phyloP scores from a whole-genome alignment of 2,888 invertebrate species.

The Nephrocerus scutellatus region DNA sequence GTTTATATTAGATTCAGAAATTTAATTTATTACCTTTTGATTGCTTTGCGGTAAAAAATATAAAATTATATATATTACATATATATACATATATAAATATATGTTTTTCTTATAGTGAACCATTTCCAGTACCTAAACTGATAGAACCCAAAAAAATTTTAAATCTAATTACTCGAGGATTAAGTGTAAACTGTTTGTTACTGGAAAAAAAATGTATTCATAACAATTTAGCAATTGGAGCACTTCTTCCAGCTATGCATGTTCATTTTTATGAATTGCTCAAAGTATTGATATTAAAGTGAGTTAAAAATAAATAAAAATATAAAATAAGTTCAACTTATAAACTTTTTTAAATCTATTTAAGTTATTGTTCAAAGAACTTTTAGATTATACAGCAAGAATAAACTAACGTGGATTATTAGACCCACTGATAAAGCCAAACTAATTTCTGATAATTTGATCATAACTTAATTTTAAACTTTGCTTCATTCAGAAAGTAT shows the following conservation, averaged over 20 bases:
- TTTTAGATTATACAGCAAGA: too few relatives aligned
- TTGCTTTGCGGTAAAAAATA: slow-evolving; percentile 26
- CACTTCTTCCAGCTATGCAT: slow-evolving; percentile 33
- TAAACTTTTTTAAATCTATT: too few relatives aligned
- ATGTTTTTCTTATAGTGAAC: slow-evolving; percentile 26
- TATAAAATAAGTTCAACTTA: too few relatives aligned
- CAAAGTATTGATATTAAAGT: slow-evolving; percentile 30
- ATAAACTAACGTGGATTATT: too few relatives aligned
- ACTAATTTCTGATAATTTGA: too few relatives aligned
- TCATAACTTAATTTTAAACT: not conserved
- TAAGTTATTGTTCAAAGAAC: too few relatives aligned
- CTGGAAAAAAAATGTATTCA: slow-evolving; percentile 30
- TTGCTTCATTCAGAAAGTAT: not conserved
- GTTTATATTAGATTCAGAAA: slow-evolving; percentile 29
- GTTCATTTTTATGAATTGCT: slow-evolving; percentile 28
- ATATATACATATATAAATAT: not conserved
- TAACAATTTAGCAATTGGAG: slow-evolving; percentile 33
- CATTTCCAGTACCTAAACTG: slow-evolving; percentile 35
- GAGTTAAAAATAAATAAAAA: slow-evolving; percentile 17
- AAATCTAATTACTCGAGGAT: slow-evolving; percentile 31
- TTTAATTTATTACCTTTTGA: slow-evolving; percentile 25
- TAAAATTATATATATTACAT: not conserved
- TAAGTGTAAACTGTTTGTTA: slow-evolving; percentile 30
- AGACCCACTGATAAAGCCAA: too few relatives aligned
- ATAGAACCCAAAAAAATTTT: slow-evolving; percentile 32